phyloP scores from a whole-genome alignment of 2,113 vertebrate genomes.

The Gopherus flavomarginatus region DNA sequence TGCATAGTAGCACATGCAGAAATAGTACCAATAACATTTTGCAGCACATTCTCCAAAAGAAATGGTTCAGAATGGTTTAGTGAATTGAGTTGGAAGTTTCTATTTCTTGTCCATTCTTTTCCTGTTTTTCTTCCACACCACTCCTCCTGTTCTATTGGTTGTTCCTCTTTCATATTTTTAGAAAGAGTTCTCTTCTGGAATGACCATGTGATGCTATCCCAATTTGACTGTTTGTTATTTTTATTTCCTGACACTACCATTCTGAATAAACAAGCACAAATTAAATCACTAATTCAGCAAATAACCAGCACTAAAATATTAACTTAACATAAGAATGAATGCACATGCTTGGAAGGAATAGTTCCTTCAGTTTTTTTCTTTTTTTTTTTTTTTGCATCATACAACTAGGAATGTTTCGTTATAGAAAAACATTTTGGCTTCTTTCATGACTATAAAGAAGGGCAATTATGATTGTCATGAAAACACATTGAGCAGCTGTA shows the following conservation, averaged over 20 bases:
- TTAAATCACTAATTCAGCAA: conserved; percentile 56
- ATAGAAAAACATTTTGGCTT: conserved; percentile 73
- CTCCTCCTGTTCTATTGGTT: not conserved
- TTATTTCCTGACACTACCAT: conserved; percentile 55
- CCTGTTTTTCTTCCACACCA: not conserved
- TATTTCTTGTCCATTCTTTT: not conserved
- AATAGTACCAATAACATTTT: not conserved
- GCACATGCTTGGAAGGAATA: conserved; percentile 39
- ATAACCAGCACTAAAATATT: conserved; percentile 51
- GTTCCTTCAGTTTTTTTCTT: conserved; percentile 39
- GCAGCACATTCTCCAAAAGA: not conserved
- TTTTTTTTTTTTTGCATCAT: conserved; percentile 65
- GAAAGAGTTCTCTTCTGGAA: conserved; percentile 34
- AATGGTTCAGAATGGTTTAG: not conserved
- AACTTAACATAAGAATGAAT: conserved; percentile 65
- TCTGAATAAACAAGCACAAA: conserved; percentile 67
- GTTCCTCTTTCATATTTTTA: conserved; percentile 6
- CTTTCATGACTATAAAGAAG: conserved; percentile 71
- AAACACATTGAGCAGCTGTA: conserved; percentile 73
- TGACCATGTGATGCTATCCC: not conserved
- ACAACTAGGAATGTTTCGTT: conserved; percentile 70
- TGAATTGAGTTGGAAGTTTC: not conserved
- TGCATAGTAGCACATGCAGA: not conserved
- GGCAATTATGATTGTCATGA: conserved; percentile 78
- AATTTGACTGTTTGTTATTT: conserved; percentile 31